These are phyloP conservation scores for Trimorus sp. DNA, from an alignment of 2,888 invertebrate species.

Conservation along the genomic window DNA sequence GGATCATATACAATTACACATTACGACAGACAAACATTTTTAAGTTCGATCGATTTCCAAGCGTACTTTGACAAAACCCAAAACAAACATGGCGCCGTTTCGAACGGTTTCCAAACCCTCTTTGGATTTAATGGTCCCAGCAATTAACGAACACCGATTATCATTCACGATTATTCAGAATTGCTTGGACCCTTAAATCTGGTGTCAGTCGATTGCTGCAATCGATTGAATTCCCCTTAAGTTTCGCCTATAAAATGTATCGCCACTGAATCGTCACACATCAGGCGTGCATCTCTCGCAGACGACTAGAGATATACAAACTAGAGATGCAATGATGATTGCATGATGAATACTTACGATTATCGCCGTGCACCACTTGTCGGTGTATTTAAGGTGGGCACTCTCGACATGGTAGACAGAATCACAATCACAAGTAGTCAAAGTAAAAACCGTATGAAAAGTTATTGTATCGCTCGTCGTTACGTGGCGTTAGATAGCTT, in stretches of 20 bases:
- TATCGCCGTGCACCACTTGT: constrained; percentile 49
- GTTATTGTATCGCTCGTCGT: constrained; percentile 78
- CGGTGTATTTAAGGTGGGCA: constrained; percentile 43
- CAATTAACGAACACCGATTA: too few species aligned
- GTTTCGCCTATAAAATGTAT: constrained; percentile 44
- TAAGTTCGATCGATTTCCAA: too few species aligned
- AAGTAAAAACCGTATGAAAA: constrained; percentile 81
- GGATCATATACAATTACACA: too few species aligned
- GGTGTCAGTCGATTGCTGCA: too few species aligned
- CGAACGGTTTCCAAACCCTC: too few species aligned
- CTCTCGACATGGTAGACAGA: constrained; percentile 70
- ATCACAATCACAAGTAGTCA: constrained; percentile 77
- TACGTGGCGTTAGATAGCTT: constrained; percentile 75
- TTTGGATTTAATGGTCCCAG: too few species aligned
- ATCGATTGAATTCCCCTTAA: not conserved
- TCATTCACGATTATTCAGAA: too few species aligned
- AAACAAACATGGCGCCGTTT: too few species aligned
- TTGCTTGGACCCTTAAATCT: too few species aligned
- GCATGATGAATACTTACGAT: constrained; percentile 55
- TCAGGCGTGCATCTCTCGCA: constrained; percentile 61
- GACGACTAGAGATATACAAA: constrained; percentile 73
- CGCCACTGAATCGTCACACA: constrained; percentile 58
- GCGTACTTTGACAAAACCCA: too few species aligned
- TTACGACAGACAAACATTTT: too few species aligned
- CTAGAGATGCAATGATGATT: constrained; percentile 64